Evolutionary conservation across 2,113 vertebrate species (phyloP).

Genomic region (Puma concolor): DNA sequence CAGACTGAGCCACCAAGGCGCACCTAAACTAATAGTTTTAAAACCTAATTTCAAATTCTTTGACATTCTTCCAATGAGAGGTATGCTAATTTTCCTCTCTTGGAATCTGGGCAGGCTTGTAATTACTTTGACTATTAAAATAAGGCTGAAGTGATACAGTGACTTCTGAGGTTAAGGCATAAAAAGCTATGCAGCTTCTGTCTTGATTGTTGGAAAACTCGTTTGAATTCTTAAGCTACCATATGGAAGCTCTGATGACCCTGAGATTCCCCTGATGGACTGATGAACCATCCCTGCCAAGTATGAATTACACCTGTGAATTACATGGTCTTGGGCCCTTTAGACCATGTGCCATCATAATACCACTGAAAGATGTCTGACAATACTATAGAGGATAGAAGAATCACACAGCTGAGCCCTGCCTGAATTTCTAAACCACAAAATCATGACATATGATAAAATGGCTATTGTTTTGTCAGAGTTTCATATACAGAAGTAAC

Average conservation of each 20-base stretch:
- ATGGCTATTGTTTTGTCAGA: background rate
- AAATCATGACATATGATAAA: background rate
- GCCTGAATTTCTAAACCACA: background rate
- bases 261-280: background rate
- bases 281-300: background rate
- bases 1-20: too few relatives aligned
- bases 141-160: background rate
- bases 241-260: background rate
- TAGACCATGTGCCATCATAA: background rate
- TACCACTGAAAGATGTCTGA: background rate
- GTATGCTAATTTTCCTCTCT: background rate
- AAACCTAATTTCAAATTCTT: background rate
- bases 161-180: background rate
- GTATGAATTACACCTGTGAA: background rate
- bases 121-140: background rate
- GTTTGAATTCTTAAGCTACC: background rate
- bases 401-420: background rate
- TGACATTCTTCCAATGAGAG: background rate
- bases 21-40: background rate
- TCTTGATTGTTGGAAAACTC: background rate
- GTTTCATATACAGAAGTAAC: background rate
- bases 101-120: background rate
- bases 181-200: background rate
- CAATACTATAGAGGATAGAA: background rate
- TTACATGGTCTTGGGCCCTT: background rate